Evolutionary conservation across 2,888 invertebrate genomes (phyloP), one percentile per base, ranked within the genome.

Genomic region (Liposcelis brunnea): DNA sequence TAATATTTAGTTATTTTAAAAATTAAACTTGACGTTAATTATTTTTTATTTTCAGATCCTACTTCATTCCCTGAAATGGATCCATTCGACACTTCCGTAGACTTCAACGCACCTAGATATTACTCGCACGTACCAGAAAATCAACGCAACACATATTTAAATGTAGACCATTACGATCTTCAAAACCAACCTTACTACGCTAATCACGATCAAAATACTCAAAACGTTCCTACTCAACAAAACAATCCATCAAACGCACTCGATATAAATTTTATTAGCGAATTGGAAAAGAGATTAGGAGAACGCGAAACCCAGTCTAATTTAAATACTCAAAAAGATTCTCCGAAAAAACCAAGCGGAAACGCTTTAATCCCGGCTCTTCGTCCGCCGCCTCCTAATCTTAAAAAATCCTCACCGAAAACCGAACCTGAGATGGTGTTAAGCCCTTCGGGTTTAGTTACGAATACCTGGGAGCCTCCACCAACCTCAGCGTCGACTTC

Each of bases 271-370:
- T 52, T 55, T 45, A 59, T 57, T 11, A 61, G 61, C 1, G 77
- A 78, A 55, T 58, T 79, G 42, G 79, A 80, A 57, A 77, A 75
- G 52, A 72, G 71, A 52, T 61, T 78, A 11, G 67, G 65, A 0
- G 63, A 64, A 42, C 64, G 64, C 44, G 66, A 66, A 43, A 61
- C 62, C 0, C 58, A 56, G 8, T 65, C 63, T 12, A 67, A 66
- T 46, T 63, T 59, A 2, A 62, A 63, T 50, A 52, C 53, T 14
- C 49, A 51, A 33, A 42, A 38, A 15, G 14, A 40, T 12, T 36
- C 32, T 31, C 47, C 56, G 32, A 52, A 51, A 5, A 56, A 56
- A 47, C 54, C 51, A 12, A 45, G 45, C 38, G 51, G 47, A 15
- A 33, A 47, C 31, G 44, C 44, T 32, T 53, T 55, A n/a, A 64